Evolutionary conservation across 2,113 vertebrate genomes (phyloP).

Genomic region (Chaetops frenatus): DNA sequence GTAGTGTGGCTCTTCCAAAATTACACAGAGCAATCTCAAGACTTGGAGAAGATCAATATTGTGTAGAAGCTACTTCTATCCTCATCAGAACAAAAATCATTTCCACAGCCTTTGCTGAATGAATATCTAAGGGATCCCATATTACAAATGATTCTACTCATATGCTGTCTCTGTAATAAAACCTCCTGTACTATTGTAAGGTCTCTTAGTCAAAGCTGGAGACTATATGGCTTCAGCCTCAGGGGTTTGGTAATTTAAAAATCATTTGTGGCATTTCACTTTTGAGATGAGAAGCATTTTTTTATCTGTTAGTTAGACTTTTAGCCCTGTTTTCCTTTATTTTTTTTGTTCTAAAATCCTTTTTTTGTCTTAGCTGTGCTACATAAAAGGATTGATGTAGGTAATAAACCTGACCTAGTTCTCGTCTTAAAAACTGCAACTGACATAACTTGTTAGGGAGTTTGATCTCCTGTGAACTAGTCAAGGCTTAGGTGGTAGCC

Average conservation of each 20-base stretch:
- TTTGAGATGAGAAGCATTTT: neutral
- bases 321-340: neutral
- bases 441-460: slow-evolving; percentile 62
- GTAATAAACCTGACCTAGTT: slow-evolving; percentile 68
- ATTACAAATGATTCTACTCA: neutral
- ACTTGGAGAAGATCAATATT: neutral
- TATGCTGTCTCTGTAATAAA: neutral
- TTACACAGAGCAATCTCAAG: neutral
- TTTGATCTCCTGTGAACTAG: slow-evolving; percentile 70
- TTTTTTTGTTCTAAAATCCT: neutral
- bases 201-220: neutral
- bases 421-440: slow-evolving; percentile 43
- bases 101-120: neutral
- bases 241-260: neutral
- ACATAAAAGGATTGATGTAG: slow-evolving; percentile 48
- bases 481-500: slow-evolving; percentile 53
- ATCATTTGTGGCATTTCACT: neutral
- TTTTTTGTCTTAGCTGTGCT: slow-evolving; percentile 24
- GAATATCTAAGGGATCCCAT: neutral
- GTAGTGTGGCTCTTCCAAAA: neutral
- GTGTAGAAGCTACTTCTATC: neutral
- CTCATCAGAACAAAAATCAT: neutral
- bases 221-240: neutral
- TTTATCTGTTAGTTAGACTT: neutral
- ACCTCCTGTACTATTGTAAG: neutral